Evolutionary conservation across 2,113 vertebrate species (phyloP).

Genomic region (Petaurus breviceps): DNA sequence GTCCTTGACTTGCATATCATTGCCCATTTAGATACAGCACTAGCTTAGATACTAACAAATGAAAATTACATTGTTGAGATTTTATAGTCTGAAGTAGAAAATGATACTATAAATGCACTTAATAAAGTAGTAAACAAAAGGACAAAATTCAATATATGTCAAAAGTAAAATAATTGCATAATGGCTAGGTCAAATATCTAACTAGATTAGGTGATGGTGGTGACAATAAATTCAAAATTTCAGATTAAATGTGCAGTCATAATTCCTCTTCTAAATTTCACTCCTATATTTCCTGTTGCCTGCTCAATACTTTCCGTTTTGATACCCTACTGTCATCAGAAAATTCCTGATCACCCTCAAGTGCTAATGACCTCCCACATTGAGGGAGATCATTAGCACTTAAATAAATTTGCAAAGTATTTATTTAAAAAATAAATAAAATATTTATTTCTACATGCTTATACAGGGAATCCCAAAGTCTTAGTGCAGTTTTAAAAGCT

Average conservation of each 20-base stretch:
- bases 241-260: not conserved
- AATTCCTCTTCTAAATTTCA: not conserved
- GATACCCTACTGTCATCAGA: not conserved
- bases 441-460: too few relatives aligned
- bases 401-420: too few relatives aligned
- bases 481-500: too few relatives aligned
- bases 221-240: not conserved
- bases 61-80: not conserved
- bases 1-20: too few relatives aligned
- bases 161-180: not conserved
- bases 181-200: not conserved
- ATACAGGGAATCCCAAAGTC: too few relatives aligned
- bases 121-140: too few relatives aligned
- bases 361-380: too few relatives aligned
- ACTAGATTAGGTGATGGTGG: not conserved
- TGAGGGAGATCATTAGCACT: too few relatives aligned
- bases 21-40: too few relatives aligned
- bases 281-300: not conserved
- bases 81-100: not conserved
- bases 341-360: not conserved
- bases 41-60: not conserved
- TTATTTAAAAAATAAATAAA: too few relatives aligned
- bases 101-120: not conserved
- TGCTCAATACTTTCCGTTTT: not conserved
- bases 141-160: not conserved